Conservation (phyloP, 2,888 invertebrate genomes). For the Lasius fuliginosus region DNA sequence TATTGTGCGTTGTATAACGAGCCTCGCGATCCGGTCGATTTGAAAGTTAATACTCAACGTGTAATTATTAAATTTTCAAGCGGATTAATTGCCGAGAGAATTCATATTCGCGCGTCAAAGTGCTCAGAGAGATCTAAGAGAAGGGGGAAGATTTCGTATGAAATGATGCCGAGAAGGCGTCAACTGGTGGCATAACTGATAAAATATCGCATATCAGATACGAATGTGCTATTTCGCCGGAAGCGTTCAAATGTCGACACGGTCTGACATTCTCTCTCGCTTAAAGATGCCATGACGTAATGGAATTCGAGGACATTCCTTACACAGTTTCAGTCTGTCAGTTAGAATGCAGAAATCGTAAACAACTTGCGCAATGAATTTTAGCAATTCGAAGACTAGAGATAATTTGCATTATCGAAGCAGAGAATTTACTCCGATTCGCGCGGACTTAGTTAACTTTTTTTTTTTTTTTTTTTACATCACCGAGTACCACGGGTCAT, state of each 20-base stretch:
- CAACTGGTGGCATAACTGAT: background rate
- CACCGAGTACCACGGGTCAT: background rate
- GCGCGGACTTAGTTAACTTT: no score
- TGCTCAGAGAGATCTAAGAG: background rate
- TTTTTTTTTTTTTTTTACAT: background rate
- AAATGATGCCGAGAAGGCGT: background rate
- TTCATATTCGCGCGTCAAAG: background rate
- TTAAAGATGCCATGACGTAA: background rate
- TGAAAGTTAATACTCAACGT: slow-evolving; percentile 41
- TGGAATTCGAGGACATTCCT: slow-evolving; percentile 21
- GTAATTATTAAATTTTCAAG: slow-evolving; percentile 38
- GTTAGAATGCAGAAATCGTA: background rate
- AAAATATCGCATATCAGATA: background rate
- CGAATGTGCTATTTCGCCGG: slow-evolving; percentile 16
- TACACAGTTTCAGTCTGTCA: background rate
- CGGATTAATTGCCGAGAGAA: background rate
- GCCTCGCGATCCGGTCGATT: slow-evolving; percentile 46
- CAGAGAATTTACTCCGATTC: background rate
- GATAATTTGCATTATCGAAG: background rate
- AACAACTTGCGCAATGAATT: background rate
- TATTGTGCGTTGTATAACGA: slow-evolving; percentile 49
- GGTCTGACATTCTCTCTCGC: slow-evolving; percentile 32
- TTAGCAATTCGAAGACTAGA: background rate
- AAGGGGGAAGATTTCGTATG: slow-evolving; percentile 1
- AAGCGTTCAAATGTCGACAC: slow-evolving; percentile 6